Evolutionary conservation across 2,113 vertebrate species (phyloP).

Genomic region (Pterocles orientalis): DNA sequence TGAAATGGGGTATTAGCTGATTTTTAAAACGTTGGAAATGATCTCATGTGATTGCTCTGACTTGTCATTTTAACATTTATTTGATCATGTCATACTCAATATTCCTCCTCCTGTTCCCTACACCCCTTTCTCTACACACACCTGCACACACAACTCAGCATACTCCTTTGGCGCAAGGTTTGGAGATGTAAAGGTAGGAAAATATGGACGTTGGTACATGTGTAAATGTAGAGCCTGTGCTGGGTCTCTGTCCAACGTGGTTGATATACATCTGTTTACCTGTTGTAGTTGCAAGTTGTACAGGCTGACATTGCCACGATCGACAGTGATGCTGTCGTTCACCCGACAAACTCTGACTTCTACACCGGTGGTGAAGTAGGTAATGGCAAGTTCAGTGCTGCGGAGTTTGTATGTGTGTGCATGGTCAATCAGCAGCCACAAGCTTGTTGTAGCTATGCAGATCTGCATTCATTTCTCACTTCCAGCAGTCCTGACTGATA

Average conservation of each 20-base stretch:
- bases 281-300: conserved; percentile 99
- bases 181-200: conserved; percentile 80
- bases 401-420: conserved; percentile 82
- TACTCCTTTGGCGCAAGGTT: conserved; percentile 75
- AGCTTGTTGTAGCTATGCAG: conserved; percentile 81
- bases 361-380: conserved; percentile 99
- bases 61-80: conserved; percentile 78
- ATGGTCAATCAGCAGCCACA: conserved; percentile 80
- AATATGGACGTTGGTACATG: conserved; percentile 79
- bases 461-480: conserved; percentile 81
- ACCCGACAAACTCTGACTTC: conserved; percentile 99
- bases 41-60: conserved; percentile 77
- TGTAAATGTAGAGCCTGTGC: conserved; percentile 82
- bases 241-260: conserved; percentile 83
- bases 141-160: conserved; percentile 75
- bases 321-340: conserved; percentile 98
- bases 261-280: conserved; percentile 94
- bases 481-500: conserved; percentile 77
- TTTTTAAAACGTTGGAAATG: conserved; percentile 75
- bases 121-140: conserved; percentile 74
- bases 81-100: conserved; percentile 78
- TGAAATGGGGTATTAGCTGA: conserved; percentile 73
- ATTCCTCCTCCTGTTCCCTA: conserved; percentile 74
- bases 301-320: conserved; percentile 99
- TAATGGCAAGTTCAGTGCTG: conserved; percentile 90